phyloP scores from a whole-genome alignment of 2,888 invertebrate species.

The Sarcophaga caerulescens region DNA sequence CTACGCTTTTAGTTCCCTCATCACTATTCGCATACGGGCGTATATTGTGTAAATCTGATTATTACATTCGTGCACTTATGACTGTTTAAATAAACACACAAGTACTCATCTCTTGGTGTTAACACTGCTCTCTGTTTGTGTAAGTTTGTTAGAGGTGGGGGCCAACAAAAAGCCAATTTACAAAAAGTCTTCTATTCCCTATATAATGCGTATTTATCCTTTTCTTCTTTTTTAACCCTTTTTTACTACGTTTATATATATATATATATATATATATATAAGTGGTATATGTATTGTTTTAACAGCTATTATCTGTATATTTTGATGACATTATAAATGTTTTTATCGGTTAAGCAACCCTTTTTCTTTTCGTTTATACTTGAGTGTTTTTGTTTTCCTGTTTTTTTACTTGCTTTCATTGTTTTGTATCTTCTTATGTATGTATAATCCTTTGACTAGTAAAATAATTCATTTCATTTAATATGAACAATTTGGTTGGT shows the following conservation, averaged over 20 bases:
- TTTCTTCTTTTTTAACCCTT: neutral
- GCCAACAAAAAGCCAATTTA: neutral
- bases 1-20: neutral
- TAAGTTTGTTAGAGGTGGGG: neutral
- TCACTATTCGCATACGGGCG: neutral
- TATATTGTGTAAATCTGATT: constrained; percentile 57
- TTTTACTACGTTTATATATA: too few relatives aligned
- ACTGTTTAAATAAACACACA: neutral
- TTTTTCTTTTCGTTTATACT: neutral
- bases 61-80: constrained; percentile 39
- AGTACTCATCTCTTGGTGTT: neutral
- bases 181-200: neutral
- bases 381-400: neutral
- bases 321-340: constrained; percentile 24
- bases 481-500: neutral
- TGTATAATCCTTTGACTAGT: constrained; percentile 24
- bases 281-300: neutral
- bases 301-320: constrained; percentile 18
- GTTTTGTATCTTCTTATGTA: neutral
- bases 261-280: too few relatives aligned
- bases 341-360: constrained; percentile 12
- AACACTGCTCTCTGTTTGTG: neutral
- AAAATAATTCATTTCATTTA: constrained; percentile 4
- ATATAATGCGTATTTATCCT: neutral
- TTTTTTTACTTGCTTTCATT: neutral